Evolutionary conservation across 1,140 invertebrate species (phyloP).

Genomic region (Mya arenaria): DNA sequence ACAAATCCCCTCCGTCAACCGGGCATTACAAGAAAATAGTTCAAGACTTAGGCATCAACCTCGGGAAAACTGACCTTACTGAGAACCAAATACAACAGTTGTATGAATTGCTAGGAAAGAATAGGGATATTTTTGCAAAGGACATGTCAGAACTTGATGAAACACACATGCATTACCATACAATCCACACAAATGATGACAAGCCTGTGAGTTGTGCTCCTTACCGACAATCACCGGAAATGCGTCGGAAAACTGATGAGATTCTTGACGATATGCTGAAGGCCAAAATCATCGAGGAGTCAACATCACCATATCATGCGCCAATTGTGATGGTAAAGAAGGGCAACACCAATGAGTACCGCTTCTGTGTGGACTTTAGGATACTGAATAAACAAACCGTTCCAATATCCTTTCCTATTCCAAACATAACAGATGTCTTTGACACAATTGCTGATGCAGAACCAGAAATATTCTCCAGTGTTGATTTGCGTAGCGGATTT

Average conservation of each 20-base stretch:
- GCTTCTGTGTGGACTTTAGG: conserved; percentile 62
- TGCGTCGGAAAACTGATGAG: not conserved
- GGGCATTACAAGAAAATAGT: too few species aligned
- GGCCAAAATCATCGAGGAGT: too few species aligned
- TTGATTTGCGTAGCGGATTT: conserved; percentile 54
- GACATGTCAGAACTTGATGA: conserved; percentile 52
- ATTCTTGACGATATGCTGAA: conserved; percentile 54
- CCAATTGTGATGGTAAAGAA: too few species aligned
- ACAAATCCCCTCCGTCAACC: too few species aligned
- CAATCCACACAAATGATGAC: conserved; percentile 51
- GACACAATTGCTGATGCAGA: conserved; percentile 55
- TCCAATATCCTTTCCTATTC: conserved; percentile 48
- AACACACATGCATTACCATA: conserved; percentile 27
- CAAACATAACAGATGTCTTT: conserved; percentile 55
- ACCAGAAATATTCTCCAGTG: conserved; percentile 33
- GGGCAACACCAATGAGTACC: too few species aligned
- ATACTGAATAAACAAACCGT: conserved; percentile 54
- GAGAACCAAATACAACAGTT: too few species aligned
- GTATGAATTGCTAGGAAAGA: conserved; percentile 15
- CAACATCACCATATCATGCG: too few species aligned
- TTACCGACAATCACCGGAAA: conserved; percentile 40
- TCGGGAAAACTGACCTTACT: too few species aligned
- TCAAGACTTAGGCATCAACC: too few species aligned
- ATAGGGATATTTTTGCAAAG: conserved; percentile 52
- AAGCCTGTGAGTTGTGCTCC: conserved; percentile 36